Conservation (phyloP, 2,113 vertebrate genomes). For the Stegostoma tigrinum region DNA sequence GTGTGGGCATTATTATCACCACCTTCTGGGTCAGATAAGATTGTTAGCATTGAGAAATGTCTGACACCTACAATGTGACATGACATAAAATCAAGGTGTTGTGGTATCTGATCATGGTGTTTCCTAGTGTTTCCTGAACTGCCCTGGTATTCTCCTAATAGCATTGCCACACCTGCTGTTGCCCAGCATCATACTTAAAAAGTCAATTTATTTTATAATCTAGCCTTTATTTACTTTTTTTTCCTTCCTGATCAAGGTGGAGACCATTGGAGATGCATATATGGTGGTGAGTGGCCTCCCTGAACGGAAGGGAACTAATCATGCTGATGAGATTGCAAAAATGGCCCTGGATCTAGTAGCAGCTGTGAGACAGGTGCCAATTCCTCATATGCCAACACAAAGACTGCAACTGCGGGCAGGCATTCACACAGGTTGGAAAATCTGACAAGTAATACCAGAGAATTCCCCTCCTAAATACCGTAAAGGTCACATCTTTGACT, state of each 20-base stretch:
- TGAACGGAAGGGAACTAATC: slow-evolving; percentile 68
- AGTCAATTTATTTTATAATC: background rate
- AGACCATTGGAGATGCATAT: slow-evolving; percentile 80
- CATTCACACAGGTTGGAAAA: slow-evolving; percentile 70
- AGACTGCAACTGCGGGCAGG: slow-evolving; percentile 73
- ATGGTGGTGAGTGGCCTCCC: slow-evolving; percentile 83
- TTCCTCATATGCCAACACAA: slow-evolving; percentile 68
- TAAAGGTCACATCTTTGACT: background rate
- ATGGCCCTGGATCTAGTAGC: slow-evolving; percentile 82
- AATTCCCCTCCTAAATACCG: background rate
- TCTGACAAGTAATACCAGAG: background rate
- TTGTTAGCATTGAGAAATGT: background rate
- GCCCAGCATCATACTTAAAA: background rate
- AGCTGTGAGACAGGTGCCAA: slow-evolving; percentile 68
- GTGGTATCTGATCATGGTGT: too few relatives aligned
- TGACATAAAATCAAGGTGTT: background rate
- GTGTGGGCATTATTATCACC: background rate
- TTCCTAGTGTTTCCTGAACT: background rate
- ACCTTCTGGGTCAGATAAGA: background rate
- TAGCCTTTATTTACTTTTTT: background rate
- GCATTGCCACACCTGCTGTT: background rate
- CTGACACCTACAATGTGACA: background rate
- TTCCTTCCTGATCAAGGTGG: slow-evolving; percentile 54
- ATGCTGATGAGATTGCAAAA: slow-evolving; percentile 73
- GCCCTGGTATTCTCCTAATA: background rate